phyloP scores from a whole-genome alignment of 2,113 vertebrate genomes.

The Trogon surrucura region DNA sequence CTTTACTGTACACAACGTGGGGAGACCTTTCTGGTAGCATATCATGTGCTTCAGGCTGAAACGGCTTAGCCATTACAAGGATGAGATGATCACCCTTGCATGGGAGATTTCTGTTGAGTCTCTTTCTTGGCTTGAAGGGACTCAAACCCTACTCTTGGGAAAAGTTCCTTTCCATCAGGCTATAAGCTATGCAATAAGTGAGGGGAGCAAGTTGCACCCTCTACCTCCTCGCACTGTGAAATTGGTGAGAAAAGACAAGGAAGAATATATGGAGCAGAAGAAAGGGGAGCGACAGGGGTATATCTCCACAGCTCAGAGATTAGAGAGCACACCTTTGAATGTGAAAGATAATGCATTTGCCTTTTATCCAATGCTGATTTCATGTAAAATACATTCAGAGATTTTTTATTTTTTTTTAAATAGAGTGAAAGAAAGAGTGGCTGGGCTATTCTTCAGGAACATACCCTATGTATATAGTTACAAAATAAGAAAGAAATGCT shows the following conservation, averaged over 20 bases:
- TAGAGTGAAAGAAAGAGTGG: not conserved
- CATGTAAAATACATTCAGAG: not conserved
- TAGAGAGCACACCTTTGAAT: not conserved
- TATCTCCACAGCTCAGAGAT: conserved; percentile 2
- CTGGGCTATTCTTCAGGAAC: not conserved
- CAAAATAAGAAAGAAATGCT: conserved; percentile 24
- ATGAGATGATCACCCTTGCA: not conserved
- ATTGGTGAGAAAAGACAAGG: not conserved
- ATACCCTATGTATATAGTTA: not conserved
- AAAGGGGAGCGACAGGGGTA: not conserved
- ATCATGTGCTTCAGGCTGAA: not conserved
- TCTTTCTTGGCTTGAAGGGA: not conserved
- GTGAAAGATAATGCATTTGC: not conserved
- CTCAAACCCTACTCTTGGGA: not conserved
- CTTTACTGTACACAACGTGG: rapidly evolving
- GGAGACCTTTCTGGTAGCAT: not conserved
- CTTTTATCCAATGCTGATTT: conserved; percentile 15
- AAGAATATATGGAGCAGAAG: not conserved
- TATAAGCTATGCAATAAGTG: not conserved
- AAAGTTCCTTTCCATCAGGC: not conserved
- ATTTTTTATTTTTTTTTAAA: not conserved
- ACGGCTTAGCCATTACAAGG: not conserved
- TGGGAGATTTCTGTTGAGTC: not conserved
- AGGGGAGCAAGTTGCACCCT: not conserved
- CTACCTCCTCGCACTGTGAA: not conserved